Percentiles rank a stretch among this genome's conserved stretches.
phyloP scores from a whole-genome alignment of 1,140 invertebrate species.

The Drosophila albomicans region DNA sequence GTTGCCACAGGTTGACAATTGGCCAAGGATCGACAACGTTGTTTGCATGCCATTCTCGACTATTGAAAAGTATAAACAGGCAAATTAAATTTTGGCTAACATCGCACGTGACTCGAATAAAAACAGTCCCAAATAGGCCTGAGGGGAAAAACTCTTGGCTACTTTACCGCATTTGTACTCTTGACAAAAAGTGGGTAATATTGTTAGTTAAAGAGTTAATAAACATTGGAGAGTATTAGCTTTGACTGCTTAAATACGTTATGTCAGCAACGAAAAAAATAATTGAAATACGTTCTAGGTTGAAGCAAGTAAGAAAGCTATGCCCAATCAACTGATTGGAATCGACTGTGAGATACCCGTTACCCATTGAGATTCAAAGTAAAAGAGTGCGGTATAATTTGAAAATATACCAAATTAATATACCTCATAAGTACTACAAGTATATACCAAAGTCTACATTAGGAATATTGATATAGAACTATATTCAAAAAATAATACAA shows the following conservation, averaged over 20 bases:
- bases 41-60: conserved; percentile 53
- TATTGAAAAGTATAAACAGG: conserved; percentile 69
- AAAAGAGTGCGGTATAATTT: too few species aligned
- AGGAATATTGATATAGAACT: too few species aligned
- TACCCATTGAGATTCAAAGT: too few species aligned
- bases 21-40: conserved; percentile 41
- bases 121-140: conserved; percentile 16
- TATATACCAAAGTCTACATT: too few species aligned
- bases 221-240: too few species aligned
- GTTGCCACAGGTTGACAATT: conserved; percentile 52
- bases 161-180: neutral
- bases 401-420: too few species aligned
- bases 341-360: too few species aligned
- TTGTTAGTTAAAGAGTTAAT: neutral
- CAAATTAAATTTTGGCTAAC: conserved; percentile 67
- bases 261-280: neutral
- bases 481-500: too few species aligned
- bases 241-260: neutral
- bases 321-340: too few species aligned
- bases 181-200: neutral
- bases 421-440: too few species aligned
- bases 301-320: too few species aligned
- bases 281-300: neutral
- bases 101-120: conserved; percentile 56
- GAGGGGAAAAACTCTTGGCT: neutral